Evolutionary conservation across 2,888 invertebrate species (phyloP).

Genomic region (Galeruca laticollis): DNA sequence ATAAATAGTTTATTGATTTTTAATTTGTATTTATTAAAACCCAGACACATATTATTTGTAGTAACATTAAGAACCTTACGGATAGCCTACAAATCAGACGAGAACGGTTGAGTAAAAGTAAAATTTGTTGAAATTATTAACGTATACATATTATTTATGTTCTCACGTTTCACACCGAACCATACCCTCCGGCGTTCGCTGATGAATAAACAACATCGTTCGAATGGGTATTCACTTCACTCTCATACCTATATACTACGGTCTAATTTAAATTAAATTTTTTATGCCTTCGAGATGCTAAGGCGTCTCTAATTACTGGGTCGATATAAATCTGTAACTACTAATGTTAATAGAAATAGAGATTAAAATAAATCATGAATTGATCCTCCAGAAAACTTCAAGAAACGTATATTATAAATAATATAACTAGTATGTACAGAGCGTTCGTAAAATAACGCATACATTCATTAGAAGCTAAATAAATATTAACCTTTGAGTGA

Average conservation of each 20-base stretch:
- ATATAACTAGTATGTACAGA: too few relatives aligned
- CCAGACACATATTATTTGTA: constrained; percentile 2
- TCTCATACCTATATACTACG: constrained; percentile 13
- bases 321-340: constrained; percentile 19
- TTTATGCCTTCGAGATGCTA: constrained; percentile 18
- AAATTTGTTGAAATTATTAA: constrained; percentile 38
- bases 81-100: constrained; percentile 20
- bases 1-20: constrained; percentile 3
- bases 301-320: constrained; percentile 17
- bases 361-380: not conserved
- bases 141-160: constrained; percentile 35
- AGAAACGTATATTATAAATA: not conserved
- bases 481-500: too few relatives aligned
- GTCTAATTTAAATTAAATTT: constrained; percentile 32
- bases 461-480: too few relatives aligned
- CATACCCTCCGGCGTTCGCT: constrained; percentile 28
- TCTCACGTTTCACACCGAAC: constrained; percentile 36
- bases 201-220: constrained; percentile 35
- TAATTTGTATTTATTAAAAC: constrained; percentile 7
- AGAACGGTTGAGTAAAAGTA: constrained; percentile 31
- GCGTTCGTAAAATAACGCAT: too few relatives aligned
- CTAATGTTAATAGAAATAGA: constrained; percentile 12
- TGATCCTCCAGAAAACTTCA: too few relatives aligned
- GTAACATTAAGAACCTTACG: constrained; percentile 14
- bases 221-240: constrained; percentile 24